Conservation (phyloP, 2,113 vertebrate species). For the Tinamus guttatus region DNA sequence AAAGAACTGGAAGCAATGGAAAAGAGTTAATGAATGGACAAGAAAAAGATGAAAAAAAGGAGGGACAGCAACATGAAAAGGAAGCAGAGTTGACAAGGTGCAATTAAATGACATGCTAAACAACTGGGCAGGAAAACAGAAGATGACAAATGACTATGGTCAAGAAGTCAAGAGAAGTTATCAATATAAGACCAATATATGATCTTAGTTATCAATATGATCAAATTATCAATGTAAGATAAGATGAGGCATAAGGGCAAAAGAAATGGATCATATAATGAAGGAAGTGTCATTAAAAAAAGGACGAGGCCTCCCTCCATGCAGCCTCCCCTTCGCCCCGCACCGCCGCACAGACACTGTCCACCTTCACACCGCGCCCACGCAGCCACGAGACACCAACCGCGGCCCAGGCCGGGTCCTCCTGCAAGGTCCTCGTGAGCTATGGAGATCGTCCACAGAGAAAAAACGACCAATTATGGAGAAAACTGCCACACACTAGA, state of each 20-base stretch:
- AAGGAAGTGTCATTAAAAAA: neutral
- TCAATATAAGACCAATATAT: neutral
- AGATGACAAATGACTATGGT: neutral
- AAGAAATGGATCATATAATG: neutral
- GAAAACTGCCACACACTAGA: neutral
- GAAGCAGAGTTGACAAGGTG: neutral
- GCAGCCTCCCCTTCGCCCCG: neutral
- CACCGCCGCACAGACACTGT: neutral
- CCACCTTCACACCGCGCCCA: neutral
- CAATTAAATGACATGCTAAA: neutral
- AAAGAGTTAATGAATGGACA: neutral
- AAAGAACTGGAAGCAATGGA: too few relatives aligned
- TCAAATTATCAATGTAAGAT: neutral
- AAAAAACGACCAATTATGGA: neutral
- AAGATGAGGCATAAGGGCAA: neutral
- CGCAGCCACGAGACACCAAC: neutral
- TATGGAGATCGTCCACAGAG: too few relatives aligned
- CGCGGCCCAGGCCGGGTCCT: accelerated
- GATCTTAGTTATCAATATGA: too few relatives aligned
- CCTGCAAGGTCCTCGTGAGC: neutral
- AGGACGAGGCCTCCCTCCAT: neutral
- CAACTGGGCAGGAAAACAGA: neutral
- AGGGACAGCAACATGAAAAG: neutral
- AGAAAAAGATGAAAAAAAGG: neutral
- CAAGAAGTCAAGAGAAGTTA: neutral